Base-by-base conservation (phyloP, 2,888 invertebrate species). In the Mesorhabditis belari region DNA sequence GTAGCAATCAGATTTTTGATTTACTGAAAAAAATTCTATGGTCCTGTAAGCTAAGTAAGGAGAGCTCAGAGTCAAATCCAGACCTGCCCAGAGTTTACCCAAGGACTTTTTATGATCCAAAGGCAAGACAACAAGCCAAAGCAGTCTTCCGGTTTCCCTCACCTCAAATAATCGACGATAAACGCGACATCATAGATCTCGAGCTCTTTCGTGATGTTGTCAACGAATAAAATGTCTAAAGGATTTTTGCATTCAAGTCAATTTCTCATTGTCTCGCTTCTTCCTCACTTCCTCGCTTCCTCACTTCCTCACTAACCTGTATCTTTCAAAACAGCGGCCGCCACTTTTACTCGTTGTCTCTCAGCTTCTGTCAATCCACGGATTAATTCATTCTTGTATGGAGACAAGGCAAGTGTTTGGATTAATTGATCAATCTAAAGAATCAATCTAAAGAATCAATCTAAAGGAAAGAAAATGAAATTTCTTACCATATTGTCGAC, bases 101-200 rank as follows among this genome's bases (percentile, higher is more conserved):
- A n/a, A n/a, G n/a, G n/a, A n/a, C n/a, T n/a, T n/a, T n/a, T n/a
- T n/a, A n/a, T n/a, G n/a, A n/a, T n/a, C n/a, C n/a, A n/a, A n/a
- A n/a, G n/a, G n/a, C n/a, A n/a, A n/a, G n/a, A n/a, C n/a, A n/a
- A n/a, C n/a, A 55, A 21, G 3, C 17, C 50, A 28, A 49, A 57
- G 53, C 58, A 25, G 24, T 66, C 55, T 50, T 60, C 26, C 12
- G 65, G 61, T 27, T 90, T 90, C 91, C 93, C 94, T 81, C 92
- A 91, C 69, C 92, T 87, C 70, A 94, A 84, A 82, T 92, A 94
- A 82, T 94, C 93, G 61, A 94, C 89, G 55, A 94, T 83, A 82
- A 94, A 94, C 83, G 93, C 94, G 0, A 92, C 91, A 80, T 94
- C 94, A 77, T 94, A 93, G 67, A 94, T 92, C 80, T 94, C 93